These are phyloP conservation scores for Lonchura striata DNA, from an alignment of 2,113 vertebrate genomes.

Conservation along the genomic window DNA sequence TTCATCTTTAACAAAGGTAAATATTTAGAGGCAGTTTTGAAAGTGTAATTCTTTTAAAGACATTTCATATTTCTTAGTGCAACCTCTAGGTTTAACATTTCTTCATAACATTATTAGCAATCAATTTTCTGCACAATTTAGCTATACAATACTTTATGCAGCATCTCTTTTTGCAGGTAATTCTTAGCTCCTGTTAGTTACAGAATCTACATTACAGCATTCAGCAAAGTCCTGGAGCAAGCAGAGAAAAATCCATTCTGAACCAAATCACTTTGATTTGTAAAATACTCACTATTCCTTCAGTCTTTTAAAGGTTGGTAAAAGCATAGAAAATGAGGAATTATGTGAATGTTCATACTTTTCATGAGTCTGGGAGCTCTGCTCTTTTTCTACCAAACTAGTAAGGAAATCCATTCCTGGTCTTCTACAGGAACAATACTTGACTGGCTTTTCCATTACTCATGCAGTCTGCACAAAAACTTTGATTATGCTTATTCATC, in stretches of 20 bases:
- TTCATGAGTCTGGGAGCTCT: neutral
- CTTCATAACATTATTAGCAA: neutral
- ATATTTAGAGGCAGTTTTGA: neutral
- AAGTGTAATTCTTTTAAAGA: neutral
- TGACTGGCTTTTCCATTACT: neutral
- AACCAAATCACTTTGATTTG: neutral
- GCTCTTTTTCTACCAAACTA: neutral
- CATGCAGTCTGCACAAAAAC: neutral
- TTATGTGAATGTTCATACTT: neutral
- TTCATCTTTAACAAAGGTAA: neutral
- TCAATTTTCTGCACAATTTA: neutral
- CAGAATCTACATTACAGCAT: neutral
- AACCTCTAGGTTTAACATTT: neutral
- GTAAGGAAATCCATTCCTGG: neutral
- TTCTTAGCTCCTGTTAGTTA: neutral
- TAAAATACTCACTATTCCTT: neutral
- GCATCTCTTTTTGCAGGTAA: neutral
- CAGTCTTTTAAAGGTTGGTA: neutral
- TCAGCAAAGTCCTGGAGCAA: neutral
- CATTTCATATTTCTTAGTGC: neutral
- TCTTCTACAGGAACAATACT: neutral
- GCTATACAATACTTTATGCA: neutral
- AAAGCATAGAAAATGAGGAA: neutral
- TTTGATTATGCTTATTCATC: neutral
- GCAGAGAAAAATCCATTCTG: fast-evolving